Evolutionary conservation across 2,888 invertebrate genomes (phyloP).

Genomic region (Marasmarcha lunaedactyla): DNA sequence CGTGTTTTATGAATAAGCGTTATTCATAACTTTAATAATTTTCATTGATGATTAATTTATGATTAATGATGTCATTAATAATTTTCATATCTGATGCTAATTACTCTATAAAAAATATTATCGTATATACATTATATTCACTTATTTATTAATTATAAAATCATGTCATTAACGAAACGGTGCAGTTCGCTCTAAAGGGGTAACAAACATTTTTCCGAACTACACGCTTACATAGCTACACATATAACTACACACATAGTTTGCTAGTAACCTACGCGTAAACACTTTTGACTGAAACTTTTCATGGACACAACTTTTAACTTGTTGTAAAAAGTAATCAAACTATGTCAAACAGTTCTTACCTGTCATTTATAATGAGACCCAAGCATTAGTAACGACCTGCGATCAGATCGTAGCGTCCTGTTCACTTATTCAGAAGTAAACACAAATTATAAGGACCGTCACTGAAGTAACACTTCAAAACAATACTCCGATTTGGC

Average conservation of each 20-base stretch:
- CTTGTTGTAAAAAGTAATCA: conserved; percentile 34
- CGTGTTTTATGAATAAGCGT: too few species aligned
- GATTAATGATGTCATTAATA: too few species aligned
- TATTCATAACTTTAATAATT: too few species aligned
- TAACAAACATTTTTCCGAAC: too few species aligned
- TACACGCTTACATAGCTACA: background rate
- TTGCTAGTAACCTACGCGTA: conserved; percentile 26
- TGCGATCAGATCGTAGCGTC: conserved; percentile 39
- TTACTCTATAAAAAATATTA: too few species aligned
- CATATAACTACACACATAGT: background rate
- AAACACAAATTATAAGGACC: conserved; percentile 61
- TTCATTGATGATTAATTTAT: too few species aligned
- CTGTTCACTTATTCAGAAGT: conserved; percentile 48
- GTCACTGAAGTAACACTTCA: conserved; percentile 58
- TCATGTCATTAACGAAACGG: too few species aligned
- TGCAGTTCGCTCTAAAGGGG: too few species aligned
- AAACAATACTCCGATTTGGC: conserved; percentile 51
- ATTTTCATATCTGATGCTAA: too few species aligned
- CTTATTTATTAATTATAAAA: too few species aligned
- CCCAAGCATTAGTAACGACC: conserved; percentile 40
- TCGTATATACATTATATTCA: too few species aligned
- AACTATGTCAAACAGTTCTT: conserved; percentile 49
- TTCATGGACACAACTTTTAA: conserved; percentile 51
- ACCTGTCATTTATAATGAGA: conserved; percentile 31
- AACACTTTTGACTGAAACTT: conserved; percentile 54